Evolutionary conservation across 2,113 vertebrate species (phyloP).

Genomic region (Pseudorasbora parva): DNA sequence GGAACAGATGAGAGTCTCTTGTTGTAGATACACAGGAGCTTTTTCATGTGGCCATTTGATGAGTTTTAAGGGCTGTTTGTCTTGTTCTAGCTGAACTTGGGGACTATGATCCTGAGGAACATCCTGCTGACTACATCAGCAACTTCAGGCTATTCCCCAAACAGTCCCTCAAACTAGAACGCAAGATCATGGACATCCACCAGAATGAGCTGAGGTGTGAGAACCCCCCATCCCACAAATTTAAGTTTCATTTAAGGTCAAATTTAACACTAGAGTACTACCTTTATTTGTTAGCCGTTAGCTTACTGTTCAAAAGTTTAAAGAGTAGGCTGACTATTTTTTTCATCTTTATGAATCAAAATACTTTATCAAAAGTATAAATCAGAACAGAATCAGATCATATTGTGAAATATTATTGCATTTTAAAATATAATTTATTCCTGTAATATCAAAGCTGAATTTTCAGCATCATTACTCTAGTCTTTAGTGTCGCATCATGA

Average conservation of each 20-base stretch:
- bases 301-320: neutral
- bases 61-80: slow-evolving; percentile 43
- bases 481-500: neutral
- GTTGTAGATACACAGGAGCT: neutral
- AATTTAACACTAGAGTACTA: neutral
- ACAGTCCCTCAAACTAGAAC: slow-evolving; percentile 93
- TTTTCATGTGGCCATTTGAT: slow-evolving; percentile 3
- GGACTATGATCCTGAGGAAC: slow-evolving; percentile 92
- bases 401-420: no score
- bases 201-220: slow-evolving; percentile 92
- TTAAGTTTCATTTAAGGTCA: neutral
- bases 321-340: neutral
- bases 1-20: neutral
- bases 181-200: slow-evolving; percentile 95
- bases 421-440: no score
- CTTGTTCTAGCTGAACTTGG: slow-evolving; percentile 87
- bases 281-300: neutral
- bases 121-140: slow-evolving; percentile 91
- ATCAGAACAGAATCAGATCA: neutral
- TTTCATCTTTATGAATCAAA: no score
- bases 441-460: neutral
- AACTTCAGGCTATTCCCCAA: slow-evolving; percentile 97
- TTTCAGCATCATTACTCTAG: neutral
- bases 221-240: no score
- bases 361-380: neutral